Percentiles rank a stretch among this genome's conserved stretches.
Conservation (phyloP, 53 echinoderm and acorn worm species). For the Echinarachnius parma region DNA sequence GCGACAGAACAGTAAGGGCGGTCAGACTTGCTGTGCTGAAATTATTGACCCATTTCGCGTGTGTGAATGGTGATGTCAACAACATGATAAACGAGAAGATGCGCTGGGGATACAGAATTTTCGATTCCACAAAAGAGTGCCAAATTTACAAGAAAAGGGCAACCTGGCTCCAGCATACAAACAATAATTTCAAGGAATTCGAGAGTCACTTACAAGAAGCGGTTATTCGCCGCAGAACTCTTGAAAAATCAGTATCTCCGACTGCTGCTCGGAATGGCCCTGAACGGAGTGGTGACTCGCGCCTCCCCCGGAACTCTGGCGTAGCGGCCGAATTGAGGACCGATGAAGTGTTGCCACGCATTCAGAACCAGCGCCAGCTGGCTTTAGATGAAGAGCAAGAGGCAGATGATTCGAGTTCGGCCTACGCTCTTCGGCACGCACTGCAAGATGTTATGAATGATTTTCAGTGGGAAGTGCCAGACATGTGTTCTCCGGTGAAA, state of each 20-base stretch:
- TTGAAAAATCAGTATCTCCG: neutral
- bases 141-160: constrained; percentile 42
- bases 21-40: constrained; percentile 61
- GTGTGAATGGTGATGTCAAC: constrained; percentile 23
- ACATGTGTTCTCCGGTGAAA: constrained; percentile 63
- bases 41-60: constrained; percentile 59
- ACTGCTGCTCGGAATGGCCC: neutral
- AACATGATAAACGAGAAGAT: constrained; percentile 23
- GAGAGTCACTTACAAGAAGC: constrained; percentile 61
- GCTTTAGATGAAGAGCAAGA: constrained; percentile 26
- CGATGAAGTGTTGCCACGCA: neutral
- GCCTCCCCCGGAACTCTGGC: neutral
- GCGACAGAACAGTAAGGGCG: constrained; percentile 18
- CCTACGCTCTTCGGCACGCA: constrained; percentile 56
- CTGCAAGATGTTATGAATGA: constrained; percentile 66
- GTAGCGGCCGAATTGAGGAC: neutral
- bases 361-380: neutral
- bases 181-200: constrained; percentile 55
- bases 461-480: constrained; percentile 82
- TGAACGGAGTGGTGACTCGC: neutral
- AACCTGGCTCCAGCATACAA: constrained; percentile 34
- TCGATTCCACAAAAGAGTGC: constrained; percentile 56
- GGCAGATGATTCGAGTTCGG: constrained; percentile 47
- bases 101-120: constrained; percentile 72
- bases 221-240: neutral